Evolutionary conservation across 2,797 vertebrate genomes (phyloP), one percentile per base, ranked within the genome.

Genomic region (Chanos chanos): DNA sequence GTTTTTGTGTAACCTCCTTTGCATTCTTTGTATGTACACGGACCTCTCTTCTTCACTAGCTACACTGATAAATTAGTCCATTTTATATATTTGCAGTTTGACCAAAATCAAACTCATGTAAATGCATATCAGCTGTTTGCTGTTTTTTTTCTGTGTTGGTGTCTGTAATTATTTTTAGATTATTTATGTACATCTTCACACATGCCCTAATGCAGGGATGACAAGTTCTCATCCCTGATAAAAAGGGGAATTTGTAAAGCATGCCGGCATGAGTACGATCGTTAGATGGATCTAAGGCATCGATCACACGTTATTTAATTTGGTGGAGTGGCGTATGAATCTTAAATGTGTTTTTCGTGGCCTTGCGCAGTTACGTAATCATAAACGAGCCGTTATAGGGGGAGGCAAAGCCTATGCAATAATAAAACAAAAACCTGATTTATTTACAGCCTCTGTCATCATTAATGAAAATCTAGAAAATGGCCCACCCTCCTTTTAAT

Each of bases 231-330:
- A 68, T 64, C 65, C 6, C 21, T 47, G 47, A 59, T 65, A 69
- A 74, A 59, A 72, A 57, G 43, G 49, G 50, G 58, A 49, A 72
- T 71, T 71, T 62, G 66, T 44, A 53, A 53, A 54, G 64, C 62
- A 22, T 12, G 54, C 50, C 19, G 45, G 73, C 57, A 53, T 56
- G n/a, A 61, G 45, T 36, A 36, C 68, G 61, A 76, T 71, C 64
- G 37, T 68, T 72, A 47, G 66, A 81, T 75, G 60, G 68, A 72
- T 78, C 63, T 25, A 22, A 63, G 48, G 33, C 79, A 83, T 86
- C 74, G 83, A 87, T 83, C 54, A 43, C 4, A 13, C 24, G 12
- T 75, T 74, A 83, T 88, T 82, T 72, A 78, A 85, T 88, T 83
- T 82, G 68, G 64, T 77, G 75, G 66, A 85, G 76, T 83, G 81